These are phyloP conservation scores for Protomyctophum bolini DNA, from an alignment of 2,113 vertebrate genomes.

Conservation along the genomic window DNA sequence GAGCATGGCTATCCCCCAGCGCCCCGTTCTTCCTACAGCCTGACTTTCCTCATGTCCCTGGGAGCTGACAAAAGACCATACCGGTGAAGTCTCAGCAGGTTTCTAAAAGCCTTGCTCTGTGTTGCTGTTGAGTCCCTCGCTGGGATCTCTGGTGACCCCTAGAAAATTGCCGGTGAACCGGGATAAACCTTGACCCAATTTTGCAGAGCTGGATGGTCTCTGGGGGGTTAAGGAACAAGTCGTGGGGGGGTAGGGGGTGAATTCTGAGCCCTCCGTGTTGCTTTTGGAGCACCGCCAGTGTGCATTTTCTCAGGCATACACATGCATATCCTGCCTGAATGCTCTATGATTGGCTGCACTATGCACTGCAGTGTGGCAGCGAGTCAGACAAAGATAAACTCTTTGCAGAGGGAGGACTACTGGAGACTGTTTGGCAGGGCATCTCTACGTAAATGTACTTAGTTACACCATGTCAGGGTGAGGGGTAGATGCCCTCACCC, in stretches of 20 bases:
- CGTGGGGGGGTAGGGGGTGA: conserved; percentile 23
- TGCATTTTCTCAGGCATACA: conserved; percentile 64
- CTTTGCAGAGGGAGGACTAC: conserved; percentile 1
- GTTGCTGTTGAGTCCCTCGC: conserved; percentile 44
- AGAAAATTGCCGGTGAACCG: conserved; percentile 69
- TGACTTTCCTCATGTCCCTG: conserved; percentile 16
- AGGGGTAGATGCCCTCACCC: no score
- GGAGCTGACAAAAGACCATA: conserved; percentile 39
- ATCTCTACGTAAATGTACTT: no score
- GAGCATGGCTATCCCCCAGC: conserved; percentile 22
- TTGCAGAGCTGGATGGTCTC: conserved; percentile 60
- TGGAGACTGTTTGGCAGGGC: conserved; percentile 41
- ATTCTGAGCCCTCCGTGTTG: conserved; percentile 71
- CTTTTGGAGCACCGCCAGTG: conserved; percentile 68
- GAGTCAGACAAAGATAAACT: conserved; percentile 58
- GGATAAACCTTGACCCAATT: conserved; percentile 73
- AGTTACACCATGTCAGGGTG: no score
- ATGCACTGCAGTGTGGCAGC: conserved; percentile 37
- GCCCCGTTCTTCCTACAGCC: background rate
- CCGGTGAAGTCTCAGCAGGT: conserved; percentile 51
- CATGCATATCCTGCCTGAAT: conserved; percentile 40
- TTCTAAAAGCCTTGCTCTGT: conserved; percentile 56
- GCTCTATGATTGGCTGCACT: conserved; percentile 39
- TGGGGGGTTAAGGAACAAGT: conserved; percentile 57
- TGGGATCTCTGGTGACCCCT: conserved; percentile 59